phyloP scores from a whole-genome alignment of 2,113 vertebrate genomes.

The Isichthys henryi region DNA sequence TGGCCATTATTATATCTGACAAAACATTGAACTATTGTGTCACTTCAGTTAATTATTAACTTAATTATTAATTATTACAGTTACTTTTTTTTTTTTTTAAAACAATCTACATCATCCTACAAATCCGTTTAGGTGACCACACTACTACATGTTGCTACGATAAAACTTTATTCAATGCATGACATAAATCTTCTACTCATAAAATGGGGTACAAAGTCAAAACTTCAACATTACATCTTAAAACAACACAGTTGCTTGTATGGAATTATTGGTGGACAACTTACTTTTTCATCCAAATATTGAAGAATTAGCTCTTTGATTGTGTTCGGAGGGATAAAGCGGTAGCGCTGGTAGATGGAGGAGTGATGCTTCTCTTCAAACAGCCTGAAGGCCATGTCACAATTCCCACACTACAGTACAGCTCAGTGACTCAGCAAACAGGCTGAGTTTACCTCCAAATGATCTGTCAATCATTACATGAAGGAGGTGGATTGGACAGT shows the following conservation, averaged over 20 bases:
- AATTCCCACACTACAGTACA: background rate
- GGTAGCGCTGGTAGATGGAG: constrained; percentile 63
- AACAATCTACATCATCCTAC: background rate
- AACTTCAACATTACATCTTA: background rate
- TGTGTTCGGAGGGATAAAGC: constrained; percentile 53
- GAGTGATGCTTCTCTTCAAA: constrained; percentile 68
- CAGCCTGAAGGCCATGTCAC: constrained; percentile 56
- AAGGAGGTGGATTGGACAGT: background rate
- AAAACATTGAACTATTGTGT: background rate
- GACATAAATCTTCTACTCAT: background rate
- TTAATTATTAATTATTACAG: no score
- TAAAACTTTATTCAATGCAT: background rate
- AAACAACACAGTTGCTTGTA: background rate
- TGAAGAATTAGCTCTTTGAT: constrained; percentile 53
- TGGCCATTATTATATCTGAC: background rate
- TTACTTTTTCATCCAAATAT: constrained; percentile 66
- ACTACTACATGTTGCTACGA: background rate
- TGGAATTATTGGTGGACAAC: background rate
- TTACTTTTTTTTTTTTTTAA: no score
- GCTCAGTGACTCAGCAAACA: constrained; percentile 4
- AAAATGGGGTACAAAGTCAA: background rate
- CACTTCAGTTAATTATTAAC: background rate
- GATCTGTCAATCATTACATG: constrained; percentile 8
- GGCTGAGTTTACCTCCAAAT: background rate
- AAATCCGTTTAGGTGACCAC: background rate